Conservation (phyloP, 2,113 vertebrate species). For the Australoheros scitulus region DNA sequence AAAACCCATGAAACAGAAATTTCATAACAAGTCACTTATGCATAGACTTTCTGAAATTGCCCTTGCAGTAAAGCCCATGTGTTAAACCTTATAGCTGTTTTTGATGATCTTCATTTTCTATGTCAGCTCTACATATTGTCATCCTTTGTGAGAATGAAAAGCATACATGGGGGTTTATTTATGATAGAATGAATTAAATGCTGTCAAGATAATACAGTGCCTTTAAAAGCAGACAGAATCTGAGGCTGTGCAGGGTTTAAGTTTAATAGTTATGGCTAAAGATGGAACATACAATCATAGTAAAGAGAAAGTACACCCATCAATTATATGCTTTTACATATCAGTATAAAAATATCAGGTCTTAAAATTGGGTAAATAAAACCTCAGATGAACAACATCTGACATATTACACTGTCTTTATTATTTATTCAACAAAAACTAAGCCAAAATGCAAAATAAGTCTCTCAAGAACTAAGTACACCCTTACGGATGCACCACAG, state of each 20-base stretch:
- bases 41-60: not conserved
- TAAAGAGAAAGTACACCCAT: no score
- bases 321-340: no score
- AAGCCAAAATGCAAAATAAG: no score
- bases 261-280: slow-evolving; percentile 4
- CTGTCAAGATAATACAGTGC: not conserved
- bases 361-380: no score
- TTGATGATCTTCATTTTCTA: not conserved
- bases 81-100: not conserved
- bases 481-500: no score
- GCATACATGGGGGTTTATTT: not conserved
- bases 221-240: not conserved
- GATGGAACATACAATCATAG: not conserved
- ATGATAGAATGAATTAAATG: not conserved
- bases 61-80: not conserved
- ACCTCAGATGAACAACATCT: no score
- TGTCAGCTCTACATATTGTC: not conserved
- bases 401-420: no score
- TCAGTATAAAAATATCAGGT: no score
- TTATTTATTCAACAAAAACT: no score
- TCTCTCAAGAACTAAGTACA: no score
- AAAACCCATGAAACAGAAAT: not conserved
- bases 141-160: not conserved
- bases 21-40: not conserved
- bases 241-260: not conserved